Conservation (phyloP, 2,797 vertebrate genomes). For the Acropternis orthonyx region DNA sequence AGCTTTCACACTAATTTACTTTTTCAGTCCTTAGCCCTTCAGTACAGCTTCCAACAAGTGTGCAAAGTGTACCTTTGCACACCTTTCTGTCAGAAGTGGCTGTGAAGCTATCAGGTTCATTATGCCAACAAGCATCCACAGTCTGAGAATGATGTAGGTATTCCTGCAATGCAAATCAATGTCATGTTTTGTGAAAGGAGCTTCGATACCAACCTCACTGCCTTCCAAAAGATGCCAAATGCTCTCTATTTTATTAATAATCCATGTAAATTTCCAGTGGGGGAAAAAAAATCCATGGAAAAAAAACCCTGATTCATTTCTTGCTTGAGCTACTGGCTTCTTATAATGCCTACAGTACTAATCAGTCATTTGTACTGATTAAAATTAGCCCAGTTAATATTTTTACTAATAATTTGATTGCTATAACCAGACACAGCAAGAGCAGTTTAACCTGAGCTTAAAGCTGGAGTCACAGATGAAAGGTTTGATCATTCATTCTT, state of each 20-base stretch:
- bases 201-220: neutral
- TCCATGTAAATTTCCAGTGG: neutral
- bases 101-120: neutral
- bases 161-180: neutral
- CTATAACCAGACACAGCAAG: conserved; percentile 16
- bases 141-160: neutral
- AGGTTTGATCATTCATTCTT: conserved; percentile 14
- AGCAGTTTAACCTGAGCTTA: conserved; percentile 25
- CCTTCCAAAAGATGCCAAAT: neutral
- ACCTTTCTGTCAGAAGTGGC: neutral
- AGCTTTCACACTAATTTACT: neutral
- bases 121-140: neutral
- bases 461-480: conserved; percentile 17
- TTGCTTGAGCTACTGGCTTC: neutral
- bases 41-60: neutral
- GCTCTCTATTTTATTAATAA: neutral
- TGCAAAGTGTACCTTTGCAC: neutral
- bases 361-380: conserved; percentile 10
- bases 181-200: neutral
- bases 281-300: neutral
- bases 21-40: neutral
- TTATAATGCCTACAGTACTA: neutral
- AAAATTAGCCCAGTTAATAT: conserved; percentile 4
- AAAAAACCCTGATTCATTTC: neutral
- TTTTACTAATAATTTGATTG: conserved; percentile 30